phyloP scores from a whole-genome alignment of 2,797 vertebrate species.

The Labroides dimidiatus region DNA sequence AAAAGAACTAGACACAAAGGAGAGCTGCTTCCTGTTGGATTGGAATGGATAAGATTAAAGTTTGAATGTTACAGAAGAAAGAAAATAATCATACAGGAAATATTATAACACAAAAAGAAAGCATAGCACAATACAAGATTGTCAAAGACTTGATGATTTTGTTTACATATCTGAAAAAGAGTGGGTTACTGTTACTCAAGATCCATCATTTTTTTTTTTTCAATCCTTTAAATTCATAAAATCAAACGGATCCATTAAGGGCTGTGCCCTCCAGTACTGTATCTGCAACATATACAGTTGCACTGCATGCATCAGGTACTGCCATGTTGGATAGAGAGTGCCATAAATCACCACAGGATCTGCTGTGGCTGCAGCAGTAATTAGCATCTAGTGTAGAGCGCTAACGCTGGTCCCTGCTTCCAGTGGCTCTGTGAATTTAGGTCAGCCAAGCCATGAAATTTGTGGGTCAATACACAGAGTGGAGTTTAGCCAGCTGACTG shows the following conservation, averaged over 20 bases:
- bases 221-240: slow-evolving; percentile 46
- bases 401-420: slow-evolving; percentile 43
- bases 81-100: too few species aligned
- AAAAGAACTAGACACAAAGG: slow-evolving; percentile 40
- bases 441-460: slow-evolving; percentile 70
- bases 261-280: slow-evolving; percentile 9
- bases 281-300: slow-evolving; percentile 36
- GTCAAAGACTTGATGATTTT: too few species aligned
- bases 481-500: slow-evolving; percentile 57
- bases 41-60: too few species aligned
- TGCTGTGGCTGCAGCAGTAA: slow-evolving; percentile 64
- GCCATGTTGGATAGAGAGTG: slow-evolving; percentile 61
- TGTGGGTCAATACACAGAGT: slow-evolving; percentile 72
- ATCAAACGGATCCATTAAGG: slow-evolving; percentile 30
- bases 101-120: too few species aligned
- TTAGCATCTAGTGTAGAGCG: slow-evolving; percentile 70
- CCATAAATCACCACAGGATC: slow-evolving; percentile 72
- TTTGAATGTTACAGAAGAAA: too few species aligned
- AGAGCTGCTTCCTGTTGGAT: slow-evolving; percentile 17
- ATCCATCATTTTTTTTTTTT: slow-evolving; percentile 33
- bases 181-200: slow-evolving; percentile 11
- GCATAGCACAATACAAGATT: too few species aligned
- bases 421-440: slow-evolving; percentile 70
- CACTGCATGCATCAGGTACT: slow-evolving; percentile 32
- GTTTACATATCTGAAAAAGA: too few species aligned